phyloP scores from a whole-genome alignment of 2,888 invertebrate genomes.

The Drosophila eohydei region DNA sequence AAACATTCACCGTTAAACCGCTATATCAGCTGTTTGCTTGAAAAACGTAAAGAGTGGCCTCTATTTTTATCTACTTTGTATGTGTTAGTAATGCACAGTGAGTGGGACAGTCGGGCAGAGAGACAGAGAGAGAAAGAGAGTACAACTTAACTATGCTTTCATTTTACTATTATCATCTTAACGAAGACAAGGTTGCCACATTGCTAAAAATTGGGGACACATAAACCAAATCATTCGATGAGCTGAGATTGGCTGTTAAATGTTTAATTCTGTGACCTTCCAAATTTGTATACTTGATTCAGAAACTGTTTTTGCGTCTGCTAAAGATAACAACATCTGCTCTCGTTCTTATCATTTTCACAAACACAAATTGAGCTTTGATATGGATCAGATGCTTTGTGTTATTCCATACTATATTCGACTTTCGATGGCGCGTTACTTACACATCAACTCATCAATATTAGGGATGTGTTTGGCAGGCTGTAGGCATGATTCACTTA shows the following conservation, averaged over 20 bases:
- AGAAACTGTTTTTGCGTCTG: slow-evolving; percentile 12
- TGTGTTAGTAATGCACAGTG: not conserved
- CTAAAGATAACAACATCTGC: slow-evolving; percentile 23
- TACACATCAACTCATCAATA: slow-evolving; percentile 74
- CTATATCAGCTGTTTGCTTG: slow-evolving; percentile 23
- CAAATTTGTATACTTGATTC: not conserved
- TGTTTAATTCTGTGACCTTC: not conserved
- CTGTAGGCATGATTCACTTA: slow-evolving; percentile 28
- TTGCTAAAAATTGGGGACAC: slow-evolving; percentile 11
- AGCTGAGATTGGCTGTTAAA: slow-evolving; percentile 6
- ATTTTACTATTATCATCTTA: slow-evolving; percentile 28
- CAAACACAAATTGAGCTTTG: slow-evolving; percentile 42
- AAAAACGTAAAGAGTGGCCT: slow-evolving; percentile 5
- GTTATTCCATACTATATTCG: slow-evolving; percentile 21
- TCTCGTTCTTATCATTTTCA: slow-evolving; percentile 39
- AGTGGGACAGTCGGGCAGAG: slow-evolving; percentile 12
- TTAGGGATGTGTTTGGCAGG: slow-evolving; percentile 40
- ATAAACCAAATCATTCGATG: slow-evolving; percentile 12
- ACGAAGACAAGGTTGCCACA: slow-evolving; percentile 46
- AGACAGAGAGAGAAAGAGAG: not conserved
- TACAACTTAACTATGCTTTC: slow-evolving; percentile 25
- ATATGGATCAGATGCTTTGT: slow-evolving; percentile 35
- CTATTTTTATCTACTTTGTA: slow-evolving; percentile 9
- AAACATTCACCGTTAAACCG: slow-evolving; percentile 9
- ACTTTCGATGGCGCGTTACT: slow-evolving; percentile 57